Evolutionary conservation across 2,797 vertebrate species (phyloP), one percentile per base, ranked within the genome.

Genomic region (Gymnothorax javanicus): DNA sequence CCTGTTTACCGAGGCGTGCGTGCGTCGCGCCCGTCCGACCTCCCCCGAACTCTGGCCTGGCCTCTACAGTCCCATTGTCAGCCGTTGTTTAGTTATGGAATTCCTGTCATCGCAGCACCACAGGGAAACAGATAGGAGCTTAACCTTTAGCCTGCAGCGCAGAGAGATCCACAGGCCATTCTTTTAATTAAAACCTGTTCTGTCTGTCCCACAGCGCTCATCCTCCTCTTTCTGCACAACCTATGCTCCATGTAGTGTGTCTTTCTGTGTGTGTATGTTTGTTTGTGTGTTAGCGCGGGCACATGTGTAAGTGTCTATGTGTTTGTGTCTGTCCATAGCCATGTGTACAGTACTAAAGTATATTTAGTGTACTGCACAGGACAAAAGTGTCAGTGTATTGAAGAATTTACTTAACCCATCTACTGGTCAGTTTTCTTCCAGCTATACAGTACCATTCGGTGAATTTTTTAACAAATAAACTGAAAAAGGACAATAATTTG

Each of bases 161-260:
- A 88, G 84, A 93, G 90, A 92, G 93, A 93, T 88, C 85, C 86
- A 88, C 89, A 87, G 86, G 91, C 88, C 90, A 50, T 82, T 85
- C 90, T 94, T 87, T 95, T 95, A 95, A 95, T 95, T 94, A 95
- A 94, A 94, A 92, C 89, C 89, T 88, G 87, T 91, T 88, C 90
- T 92, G 94, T 94, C 92, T 92, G 84, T 64, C 3, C 23, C 88
- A 59, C 20, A 86, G 84, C 89, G 59, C 52, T 11, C 43, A 6
- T 86, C 60, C 77, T 25, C 43, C 60, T 13, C 17, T 0, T 17
- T 13, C 5, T 58, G 54, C 15, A 50, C 43, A 17, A 54, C 50
- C 15, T 5, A 4, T 89, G 86, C 82, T 84, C 43, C 7, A n/a
- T 86, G 33, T 17, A 17, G 64, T 69, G 64, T 69, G 64, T 23